These are phyloP conservation scores for Sciurus niger DNA, from an alignment of 2,113 vertebrate genomes.

Conservation along the genomic window DNA sequence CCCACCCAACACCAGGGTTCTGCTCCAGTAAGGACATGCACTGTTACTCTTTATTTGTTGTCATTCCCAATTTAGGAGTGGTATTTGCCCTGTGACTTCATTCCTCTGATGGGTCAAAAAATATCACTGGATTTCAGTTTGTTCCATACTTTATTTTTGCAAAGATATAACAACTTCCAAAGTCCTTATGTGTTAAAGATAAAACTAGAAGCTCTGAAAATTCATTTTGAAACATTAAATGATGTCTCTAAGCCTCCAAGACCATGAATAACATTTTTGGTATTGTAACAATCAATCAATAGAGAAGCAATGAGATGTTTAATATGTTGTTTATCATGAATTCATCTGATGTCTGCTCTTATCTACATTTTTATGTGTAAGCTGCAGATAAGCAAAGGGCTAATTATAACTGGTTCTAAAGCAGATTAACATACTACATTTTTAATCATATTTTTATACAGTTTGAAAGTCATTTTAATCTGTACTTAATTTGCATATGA, in stretches of 20 bases:
- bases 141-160: background rate
- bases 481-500: constrained; percentile 68
- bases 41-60: background rate
- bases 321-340: background rate
- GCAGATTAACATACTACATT: constrained; percentile 16
- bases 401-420: constrained; percentile 67
- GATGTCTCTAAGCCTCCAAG: background rate
- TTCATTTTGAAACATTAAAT: background rate
- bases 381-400: constrained; percentile 47
- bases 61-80: background rate
- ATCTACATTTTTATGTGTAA: constrained; percentile 66
- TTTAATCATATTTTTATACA: constrained; percentile 35
- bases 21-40: background rate
- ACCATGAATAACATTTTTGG: constrained; percentile 12
- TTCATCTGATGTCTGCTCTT: constrained; percentile 63
- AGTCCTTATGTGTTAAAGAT: background rate
- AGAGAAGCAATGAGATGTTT: constrained; percentile 24
- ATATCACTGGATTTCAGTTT: background rate
- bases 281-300: background rate
- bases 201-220: constrained; percentile 15
- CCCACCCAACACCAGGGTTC: background rate
- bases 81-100: background rate
- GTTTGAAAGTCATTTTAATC: constrained; percentile 64
- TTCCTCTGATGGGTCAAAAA: background rate
- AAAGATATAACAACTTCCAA: background rate